Conservation (phyloP, 2,797 vertebrate species). For the Xiphorhynchus erythropygius region DNA sequence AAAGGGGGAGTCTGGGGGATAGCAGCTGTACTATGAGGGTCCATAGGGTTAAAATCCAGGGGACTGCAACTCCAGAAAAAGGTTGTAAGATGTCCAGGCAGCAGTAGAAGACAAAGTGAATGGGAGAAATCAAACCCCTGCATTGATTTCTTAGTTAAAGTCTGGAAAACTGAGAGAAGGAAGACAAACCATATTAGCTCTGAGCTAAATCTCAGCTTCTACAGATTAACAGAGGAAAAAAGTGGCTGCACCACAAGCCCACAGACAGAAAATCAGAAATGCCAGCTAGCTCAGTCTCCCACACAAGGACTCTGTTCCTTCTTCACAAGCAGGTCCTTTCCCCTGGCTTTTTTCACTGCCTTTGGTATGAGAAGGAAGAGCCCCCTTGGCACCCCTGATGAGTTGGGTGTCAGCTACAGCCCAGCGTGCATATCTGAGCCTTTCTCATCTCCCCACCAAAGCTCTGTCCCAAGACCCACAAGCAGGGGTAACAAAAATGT, state of each 20-base stretch:
- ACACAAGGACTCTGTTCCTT: not conserved
- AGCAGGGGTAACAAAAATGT: not conserved
- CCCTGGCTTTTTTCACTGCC: not conserved
- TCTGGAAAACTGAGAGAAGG: not conserved
- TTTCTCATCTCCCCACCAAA: not conserved
- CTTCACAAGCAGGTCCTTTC: not conserved
- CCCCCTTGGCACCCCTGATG: fast-evolving
- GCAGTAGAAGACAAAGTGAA: not conserved
- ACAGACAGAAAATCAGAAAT: not conserved
- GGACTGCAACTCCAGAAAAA: not conserved
- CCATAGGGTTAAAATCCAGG: not conserved
- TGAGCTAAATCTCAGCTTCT: not conserved
- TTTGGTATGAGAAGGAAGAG: not conserved
- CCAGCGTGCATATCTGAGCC: fast-evolving
- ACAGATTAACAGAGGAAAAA: not conserved
- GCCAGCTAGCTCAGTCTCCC: not conserved
- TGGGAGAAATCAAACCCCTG: not conserved
- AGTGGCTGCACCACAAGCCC: not conserved
- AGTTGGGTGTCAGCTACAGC: not conserved
- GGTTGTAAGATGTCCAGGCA: not conserved
- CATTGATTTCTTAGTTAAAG: not conserved
- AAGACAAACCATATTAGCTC: not conserved
- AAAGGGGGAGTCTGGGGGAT: not conserved
- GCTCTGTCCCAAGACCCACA: not conserved
- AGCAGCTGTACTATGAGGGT: not conserved